phyloP scores from a whole-genome alignment of 2,797 vertebrate species.

The Pseudocheirus occidentalis region DNA sequence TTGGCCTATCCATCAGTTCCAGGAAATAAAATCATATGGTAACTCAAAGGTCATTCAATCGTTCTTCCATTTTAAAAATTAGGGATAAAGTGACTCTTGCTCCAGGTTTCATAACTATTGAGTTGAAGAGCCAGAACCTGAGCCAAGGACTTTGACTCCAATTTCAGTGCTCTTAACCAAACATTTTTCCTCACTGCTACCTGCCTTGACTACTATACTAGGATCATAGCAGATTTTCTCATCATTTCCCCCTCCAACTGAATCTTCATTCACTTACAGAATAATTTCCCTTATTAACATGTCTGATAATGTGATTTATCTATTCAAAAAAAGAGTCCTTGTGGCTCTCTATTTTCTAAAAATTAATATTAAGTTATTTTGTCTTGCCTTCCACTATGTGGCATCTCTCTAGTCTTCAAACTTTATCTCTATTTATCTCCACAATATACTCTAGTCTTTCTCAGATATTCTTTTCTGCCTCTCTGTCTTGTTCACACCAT shows the following conservation, averaged over 20 bases:
- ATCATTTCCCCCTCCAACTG: neutral
- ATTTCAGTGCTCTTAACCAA: neutral
- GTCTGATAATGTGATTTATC: neutral
- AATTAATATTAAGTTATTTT: too few species aligned
- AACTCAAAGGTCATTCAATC: neutral
- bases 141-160: neutral
- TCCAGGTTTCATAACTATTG: neutral
- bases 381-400: neutral
- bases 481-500: neutral
- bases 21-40: neutral
- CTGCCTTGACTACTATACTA: neutral
- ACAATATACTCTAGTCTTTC: too few species aligned
- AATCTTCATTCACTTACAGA: neutral
- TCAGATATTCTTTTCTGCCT: neutral
- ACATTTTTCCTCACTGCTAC: neutral
- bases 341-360: neutral
- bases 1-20: neutral
- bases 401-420: neutral
- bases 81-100: neutral
- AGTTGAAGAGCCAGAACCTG: neutral
- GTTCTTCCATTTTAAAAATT: neutral
- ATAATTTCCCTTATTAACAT: neutral
- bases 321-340: neutral
- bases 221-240: neutral
- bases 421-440: too few species aligned